phyloP scores from a whole-genome alignment of 1,140 invertebrate species.

The Bombus consobrinus region DNA sequence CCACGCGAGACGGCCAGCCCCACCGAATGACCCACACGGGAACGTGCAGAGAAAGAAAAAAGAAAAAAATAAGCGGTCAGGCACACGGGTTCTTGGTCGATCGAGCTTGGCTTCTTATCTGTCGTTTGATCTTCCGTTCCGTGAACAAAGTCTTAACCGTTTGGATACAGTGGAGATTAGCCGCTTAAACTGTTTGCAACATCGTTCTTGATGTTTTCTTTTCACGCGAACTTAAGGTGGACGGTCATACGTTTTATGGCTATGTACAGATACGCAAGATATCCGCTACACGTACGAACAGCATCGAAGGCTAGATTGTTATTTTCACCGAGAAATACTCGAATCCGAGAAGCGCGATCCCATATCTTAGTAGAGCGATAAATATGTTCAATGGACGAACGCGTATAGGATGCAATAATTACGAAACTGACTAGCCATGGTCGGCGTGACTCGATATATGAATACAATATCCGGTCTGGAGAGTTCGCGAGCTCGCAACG shows the following conservation, averaged over 20 bases:
- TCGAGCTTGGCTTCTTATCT: slow-evolving; percentile 36
- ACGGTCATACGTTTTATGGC: not conserved
- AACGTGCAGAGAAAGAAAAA: slow-evolving; percentile 10
- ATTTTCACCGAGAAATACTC: not conserved
- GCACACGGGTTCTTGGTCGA: slow-evolving; percentile 18
- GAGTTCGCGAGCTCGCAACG: not conserved
- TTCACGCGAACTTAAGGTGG: not conserved
- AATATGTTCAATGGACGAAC: not conserved
- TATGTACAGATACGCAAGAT: not conserved
- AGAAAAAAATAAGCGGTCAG: not conserved
- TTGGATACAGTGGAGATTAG: not conserved
- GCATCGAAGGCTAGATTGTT: not conserved
- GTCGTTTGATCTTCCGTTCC: slow-evolving; percentile 51
- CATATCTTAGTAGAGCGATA: not conserved
- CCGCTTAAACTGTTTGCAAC: slow-evolving; percentile 4
- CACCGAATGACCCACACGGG: slow-evolving; percentile 19
- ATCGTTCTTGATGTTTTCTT: not conserved
- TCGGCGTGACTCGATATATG: not conserved
- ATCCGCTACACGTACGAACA: not conserved
- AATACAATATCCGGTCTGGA: slow-evolving; percentile 19
- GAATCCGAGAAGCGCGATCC: not conserved
- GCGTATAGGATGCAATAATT: slow-evolving; percentile 2
- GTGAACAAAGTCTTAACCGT: slow-evolving; percentile 18
- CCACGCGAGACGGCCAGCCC: slow-evolving; percentile 48
- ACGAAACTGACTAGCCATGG: not conserved